phyloP scores from a whole-genome alignment of 1,140 invertebrate species.

The Papilio helenus region DNA sequence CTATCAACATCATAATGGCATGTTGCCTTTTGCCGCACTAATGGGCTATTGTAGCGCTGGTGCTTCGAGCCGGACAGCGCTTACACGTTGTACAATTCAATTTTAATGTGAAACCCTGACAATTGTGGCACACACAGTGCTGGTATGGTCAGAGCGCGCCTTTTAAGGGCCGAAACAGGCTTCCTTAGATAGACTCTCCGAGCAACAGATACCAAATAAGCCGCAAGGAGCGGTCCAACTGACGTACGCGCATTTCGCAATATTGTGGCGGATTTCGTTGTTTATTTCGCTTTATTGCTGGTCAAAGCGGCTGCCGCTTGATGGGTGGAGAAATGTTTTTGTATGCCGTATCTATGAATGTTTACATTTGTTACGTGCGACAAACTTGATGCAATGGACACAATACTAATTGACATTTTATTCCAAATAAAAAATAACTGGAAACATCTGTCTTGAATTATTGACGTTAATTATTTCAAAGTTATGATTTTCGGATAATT shows the following conservation, averaged over 20 bases:
- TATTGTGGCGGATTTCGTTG: conserved; percentile 40
- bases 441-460: background rate
- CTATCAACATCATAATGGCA: conserved; percentile 6
- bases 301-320: conserved; percentile 37
- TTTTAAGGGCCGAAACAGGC: conserved; percentile 51
- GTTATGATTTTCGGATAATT: background rate
- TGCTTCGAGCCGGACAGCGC: conserved; percentile 33
- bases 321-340: conserved; percentile 45
- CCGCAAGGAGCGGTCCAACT: conserved; percentile 55
- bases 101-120: conserved; percentile 44
- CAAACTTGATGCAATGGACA: conserved; percentile 15
- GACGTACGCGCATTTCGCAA: conserved; percentile 55
- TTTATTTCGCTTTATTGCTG: conserved; percentile 41
- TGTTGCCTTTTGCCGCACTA: conserved; percentile 34
- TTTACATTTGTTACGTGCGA: background rate
- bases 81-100: conserved; percentile 46
- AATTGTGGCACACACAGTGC: conserved; percentile 56
- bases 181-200: conserved; percentile 54
- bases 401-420: background rate
- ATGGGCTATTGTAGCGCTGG: conserved; percentile 30
- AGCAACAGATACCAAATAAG: conserved; percentile 63
- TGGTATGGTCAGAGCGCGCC: conserved; percentile 51
- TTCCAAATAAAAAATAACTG: background rate
- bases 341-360: background rate
- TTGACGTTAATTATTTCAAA: background rate